Base-by-base conservation (phyloP, 2,888 invertebrate genomes). In the Psylliodes chrysocephalus region DNA sequence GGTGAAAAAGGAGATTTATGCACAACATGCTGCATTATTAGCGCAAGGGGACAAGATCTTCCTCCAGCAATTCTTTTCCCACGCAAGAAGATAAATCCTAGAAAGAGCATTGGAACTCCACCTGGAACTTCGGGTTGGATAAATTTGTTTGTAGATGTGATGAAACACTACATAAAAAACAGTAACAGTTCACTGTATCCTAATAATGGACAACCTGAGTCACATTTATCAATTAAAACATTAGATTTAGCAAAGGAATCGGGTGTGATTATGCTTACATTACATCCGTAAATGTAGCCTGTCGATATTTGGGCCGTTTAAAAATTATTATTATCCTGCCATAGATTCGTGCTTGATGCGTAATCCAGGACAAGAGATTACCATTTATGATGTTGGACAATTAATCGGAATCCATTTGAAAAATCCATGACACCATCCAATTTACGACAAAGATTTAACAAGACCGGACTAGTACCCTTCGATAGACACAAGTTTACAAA, bases 181-280 rank as follows among this genome's bases (percentile, higher is more conserved):
- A 69, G 74, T 12, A 63, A 64, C 35, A 64, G 70, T 25, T 68
- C 71, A 17, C 66, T 42, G 47, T 69, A n/a, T n/a, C n/a, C n/a
- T n/a, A n/a, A n/a, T n/a, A n/a, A n/a, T n/a, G n/a, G n/a, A n/a
- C n/a, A n/a, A n/a, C n/a, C n/a, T n/a, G n/a, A n/a, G n/a, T n/a
- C n/a, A n/a, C n/a, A n/a, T n/a, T n/a, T n/a, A n/a, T n/a, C n/a
- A n/a, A n/a, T n/a, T n/a, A n/a, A n/a, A n/a, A n/a, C n/a, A n/a
- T n/a, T n/a, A n/a, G n/a, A n/a, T n/a, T n/a, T n/a, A 69, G 78
- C 73, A 69, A 79, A 79, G 71, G 74, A 73, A 33, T 71, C 75
- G 69, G 81, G 82, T 10, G 76, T 83, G 19, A 72, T 42, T 42
- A 42, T 42, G 15, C 42, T 42, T 17, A 15, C 42, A 42, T 73